Evolutionary conservation across 2,113 vertebrate species (phyloP), one percentile per base, ranked within the genome.

Genomic region (Rafetus swinhoei): DNA sequence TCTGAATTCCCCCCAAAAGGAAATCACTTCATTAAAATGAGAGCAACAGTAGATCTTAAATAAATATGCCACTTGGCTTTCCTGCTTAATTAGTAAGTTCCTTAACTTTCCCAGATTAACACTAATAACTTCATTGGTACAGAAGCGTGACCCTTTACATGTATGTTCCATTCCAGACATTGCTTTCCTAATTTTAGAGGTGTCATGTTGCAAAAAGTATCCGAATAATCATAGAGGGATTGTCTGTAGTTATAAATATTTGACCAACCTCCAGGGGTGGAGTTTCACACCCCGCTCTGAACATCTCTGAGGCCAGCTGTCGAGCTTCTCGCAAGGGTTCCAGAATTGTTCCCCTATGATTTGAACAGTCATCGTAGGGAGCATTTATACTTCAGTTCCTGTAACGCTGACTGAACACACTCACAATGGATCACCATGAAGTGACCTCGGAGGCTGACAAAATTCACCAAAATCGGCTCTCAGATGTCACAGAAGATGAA

Each of bases 191-290:
- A 98, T 98, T 98, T 98, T 98, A 98, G 98, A 97, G 96, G 98
- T 98, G 98, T 99, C 99, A 92, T 98, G 97, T 99, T 99, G 98
- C 99, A 98, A 97, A 95, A 93, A 96, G 97, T 98, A 99, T 98
- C 98, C 97, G 87, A 97, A 95, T 97, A 97, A 98, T 98, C 97
- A 93, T 87, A 95, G 84, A 97, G 95, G 97, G 97, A 96, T 97
- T 97, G 97, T 98, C 92, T 96, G 97, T 98, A 98, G 97, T 98
- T 97, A 97, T 96, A 98, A 97, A 97, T 97, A 98, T 97, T 98
- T 98, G 98, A 96, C 95, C 96, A 74, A 95, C 97, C 95, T 98
- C 97, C 97, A 97, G 95, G 97, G 97, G 97, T 74, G 62, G 98
- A 84, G 97, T 97, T 97, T 98, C 97, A 96, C 97, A 57, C 95